Evolutionary conservation across 2,888 invertebrate genomes (phyloP).

Genomic region (Creontiades dilutus): DNA sequence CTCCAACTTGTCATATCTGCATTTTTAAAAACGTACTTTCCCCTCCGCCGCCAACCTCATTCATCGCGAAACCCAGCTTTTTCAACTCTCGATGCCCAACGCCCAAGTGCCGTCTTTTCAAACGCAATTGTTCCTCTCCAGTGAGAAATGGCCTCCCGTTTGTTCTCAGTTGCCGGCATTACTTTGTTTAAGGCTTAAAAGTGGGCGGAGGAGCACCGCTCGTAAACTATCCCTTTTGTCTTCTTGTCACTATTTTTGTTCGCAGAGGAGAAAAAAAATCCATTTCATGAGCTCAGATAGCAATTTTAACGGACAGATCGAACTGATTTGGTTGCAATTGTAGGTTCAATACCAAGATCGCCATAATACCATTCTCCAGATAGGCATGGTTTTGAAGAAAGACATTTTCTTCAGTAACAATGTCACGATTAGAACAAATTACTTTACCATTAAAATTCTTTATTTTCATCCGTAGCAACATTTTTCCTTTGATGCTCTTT

Average conservation of each 20-base stretch:
- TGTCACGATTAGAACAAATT: too few species aligned
- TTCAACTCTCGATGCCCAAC: constrained; percentile 29
- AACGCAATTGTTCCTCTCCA: constrained; percentile 45
- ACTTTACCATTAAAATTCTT: too few species aligned
- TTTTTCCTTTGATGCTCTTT: too few species aligned
- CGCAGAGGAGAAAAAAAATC: constrained; percentile 1
- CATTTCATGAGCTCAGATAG: background rate
- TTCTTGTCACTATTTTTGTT: constrained; percentile 63
- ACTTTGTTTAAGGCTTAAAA: background rate
- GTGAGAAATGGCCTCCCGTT: constrained; percentile 64
- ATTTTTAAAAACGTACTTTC: constrained; percentile 53
- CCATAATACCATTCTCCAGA: too few species aligned
- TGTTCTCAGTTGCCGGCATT: constrained; percentile 46
- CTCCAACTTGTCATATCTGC: constrained; percentile 51
- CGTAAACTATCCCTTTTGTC: constrained; percentile 64
- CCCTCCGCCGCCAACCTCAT: constrained; percentile 15
- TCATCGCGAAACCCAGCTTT: constrained; percentile 45
- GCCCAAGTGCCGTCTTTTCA: constrained; percentile 50
- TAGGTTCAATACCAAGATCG: too few species aligned
- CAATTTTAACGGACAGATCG: background rate
- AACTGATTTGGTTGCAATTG: too few species aligned
- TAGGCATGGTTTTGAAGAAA: too few species aligned
- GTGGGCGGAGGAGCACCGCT: constrained; percentile 40
- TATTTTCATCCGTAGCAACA: too few species aligned
- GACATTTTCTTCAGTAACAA: too few species aligned